A percentile compares a stretch with the other conserved stretches of the same genome.
Conservation (phyloP, 2,113 vertebrate genomes). For the Syrrhaptes paradoxus region DNA sequence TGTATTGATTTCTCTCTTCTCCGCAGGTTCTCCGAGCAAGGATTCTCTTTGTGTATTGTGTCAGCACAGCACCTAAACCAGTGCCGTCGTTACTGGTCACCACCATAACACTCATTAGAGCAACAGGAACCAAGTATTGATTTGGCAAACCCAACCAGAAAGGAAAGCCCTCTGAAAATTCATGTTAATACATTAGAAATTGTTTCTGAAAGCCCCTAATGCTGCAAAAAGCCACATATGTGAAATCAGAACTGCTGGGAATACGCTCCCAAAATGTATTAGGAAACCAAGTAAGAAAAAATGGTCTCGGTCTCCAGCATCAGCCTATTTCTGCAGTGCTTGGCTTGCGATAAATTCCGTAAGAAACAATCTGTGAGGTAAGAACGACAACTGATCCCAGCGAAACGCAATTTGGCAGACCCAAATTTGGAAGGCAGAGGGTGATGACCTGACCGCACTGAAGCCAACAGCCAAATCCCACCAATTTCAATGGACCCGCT, state of each 20-base stretch:
- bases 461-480: not conserved
- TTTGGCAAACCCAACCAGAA: constrained; percentile 48
- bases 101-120: not conserved
- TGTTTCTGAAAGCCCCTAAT: not conserved
- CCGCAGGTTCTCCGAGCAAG: not conserved
- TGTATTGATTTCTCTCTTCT: not conserved
- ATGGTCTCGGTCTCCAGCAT: not conserved
- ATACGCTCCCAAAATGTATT: not conserved
- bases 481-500: accelerated
- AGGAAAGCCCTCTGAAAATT: not conserved
- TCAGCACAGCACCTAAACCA: not conserved
- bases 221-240: not conserved
- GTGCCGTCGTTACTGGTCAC: not conserved
- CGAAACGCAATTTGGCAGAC: not conserved
- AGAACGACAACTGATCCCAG: accelerated
- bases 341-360: not conserved
- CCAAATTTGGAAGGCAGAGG: not conserved
- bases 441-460: accelerated
- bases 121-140: not conserved
- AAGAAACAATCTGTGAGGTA: not conserved
- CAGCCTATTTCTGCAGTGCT: not conserved
- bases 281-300: not conserved
- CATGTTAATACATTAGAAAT: not conserved
- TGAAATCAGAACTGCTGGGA: not conserved
- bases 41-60: not conserved